phyloP scores from a whole-genome alignment of 2,113 vertebrate genomes.

The Rallus limicola region DNA sequence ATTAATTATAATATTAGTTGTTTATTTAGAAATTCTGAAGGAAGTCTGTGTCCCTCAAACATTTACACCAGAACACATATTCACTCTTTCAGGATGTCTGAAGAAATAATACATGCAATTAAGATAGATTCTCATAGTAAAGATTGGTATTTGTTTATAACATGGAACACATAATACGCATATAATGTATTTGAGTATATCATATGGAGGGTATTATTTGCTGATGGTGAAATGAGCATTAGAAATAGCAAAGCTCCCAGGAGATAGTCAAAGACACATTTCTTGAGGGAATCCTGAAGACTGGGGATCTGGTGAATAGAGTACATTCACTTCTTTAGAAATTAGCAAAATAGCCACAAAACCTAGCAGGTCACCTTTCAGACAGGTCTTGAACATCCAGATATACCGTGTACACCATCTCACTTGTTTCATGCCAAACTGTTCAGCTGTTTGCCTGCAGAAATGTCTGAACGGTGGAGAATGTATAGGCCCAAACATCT shows the following conservation, averaged over 20 bases:
- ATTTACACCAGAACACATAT: background rate
- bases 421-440: background rate
- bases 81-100: background rate
- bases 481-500: slow-evolving; percentile 73
- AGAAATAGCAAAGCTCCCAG: background rate
- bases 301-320: background rate
- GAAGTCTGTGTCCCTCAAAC: background rate
- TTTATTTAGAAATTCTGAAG: slow-evolving; percentile 29
- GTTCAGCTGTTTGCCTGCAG: slow-evolving; percentile 78
- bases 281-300: background rate
- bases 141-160: background rate
- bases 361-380: background rate
- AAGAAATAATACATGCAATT: background rate
- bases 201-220: background rate
- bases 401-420: background rate
- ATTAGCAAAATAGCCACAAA: background rate
- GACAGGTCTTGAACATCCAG: background rate
- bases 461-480: slow-evolving; percentile 75
- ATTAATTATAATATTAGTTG: slow-evolving; percentile 30
- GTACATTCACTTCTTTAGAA: slow-evolving; percentile 1
- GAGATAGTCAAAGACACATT: background rate
- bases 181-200: background rate
- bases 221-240: background rate
- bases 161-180: background rate
- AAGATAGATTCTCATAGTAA: no score